phyloP scores from a whole-genome alignment of 2,888 invertebrate species.

The Diplolepis rosae region DNA sequence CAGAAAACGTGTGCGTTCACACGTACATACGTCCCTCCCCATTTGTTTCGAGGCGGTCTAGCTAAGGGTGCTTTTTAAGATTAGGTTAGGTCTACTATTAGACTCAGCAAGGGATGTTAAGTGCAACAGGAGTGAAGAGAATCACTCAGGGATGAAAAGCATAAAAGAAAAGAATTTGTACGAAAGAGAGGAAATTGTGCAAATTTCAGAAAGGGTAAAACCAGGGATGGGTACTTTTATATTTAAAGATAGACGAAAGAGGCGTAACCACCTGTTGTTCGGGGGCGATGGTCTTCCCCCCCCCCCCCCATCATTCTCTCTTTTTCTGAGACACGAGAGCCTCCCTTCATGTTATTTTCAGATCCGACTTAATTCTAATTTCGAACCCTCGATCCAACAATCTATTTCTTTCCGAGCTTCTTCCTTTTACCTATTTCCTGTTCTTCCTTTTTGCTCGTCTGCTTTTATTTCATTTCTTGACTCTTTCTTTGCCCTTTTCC shows the following conservation, averaged over 20 bases:
- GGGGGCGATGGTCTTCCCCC: background rate
- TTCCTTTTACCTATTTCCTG: background rate
- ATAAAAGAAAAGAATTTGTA: background rate
- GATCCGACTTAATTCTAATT: background rate
- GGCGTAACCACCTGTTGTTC: constrained; percentile 23
- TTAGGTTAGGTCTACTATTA: constrained; percentile 57
- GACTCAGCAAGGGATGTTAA: constrained; percentile 54
- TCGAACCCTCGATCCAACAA: background rate
- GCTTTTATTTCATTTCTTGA: background rate
- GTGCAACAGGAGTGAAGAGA: constrained; percentile 35
- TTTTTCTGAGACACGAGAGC: no score
- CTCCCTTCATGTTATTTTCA: background rate
- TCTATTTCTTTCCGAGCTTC: background rate
- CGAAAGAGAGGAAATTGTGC: background rate
- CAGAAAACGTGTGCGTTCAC: constrained; percentile 22
- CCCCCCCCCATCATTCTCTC: background rate
- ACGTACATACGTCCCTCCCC: constrained; percentile 3
- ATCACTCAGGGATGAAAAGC: background rate
- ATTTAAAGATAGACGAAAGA: constrained; percentile 3
- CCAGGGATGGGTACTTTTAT: background rate
- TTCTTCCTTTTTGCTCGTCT: background rate
- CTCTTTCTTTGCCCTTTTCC: background rate
- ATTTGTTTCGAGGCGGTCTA: constrained; percentile 4
- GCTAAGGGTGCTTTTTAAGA: constrained; percentile 39
- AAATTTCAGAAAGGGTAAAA: no score